Base-by-base conservation (phyloP, 1,140 invertebrate genomes). In the Cydia amplana region DNA sequence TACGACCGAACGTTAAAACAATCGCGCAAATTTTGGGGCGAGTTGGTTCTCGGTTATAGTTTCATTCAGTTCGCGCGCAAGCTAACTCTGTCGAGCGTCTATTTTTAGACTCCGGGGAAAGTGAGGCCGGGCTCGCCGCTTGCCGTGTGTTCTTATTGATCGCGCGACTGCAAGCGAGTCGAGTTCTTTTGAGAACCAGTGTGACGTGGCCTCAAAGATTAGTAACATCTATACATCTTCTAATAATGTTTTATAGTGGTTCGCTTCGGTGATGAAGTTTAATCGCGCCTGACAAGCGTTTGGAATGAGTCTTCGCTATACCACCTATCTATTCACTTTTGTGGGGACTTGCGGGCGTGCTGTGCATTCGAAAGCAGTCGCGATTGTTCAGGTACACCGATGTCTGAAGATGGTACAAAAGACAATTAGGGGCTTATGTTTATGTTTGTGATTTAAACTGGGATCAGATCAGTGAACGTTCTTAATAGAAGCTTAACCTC, bases 41-140 rank as follows among this genome's bases (percentile, higher is more conserved):
- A 36, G 14, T 67, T 16, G 18, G 55, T 55, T 67, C 6, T 43
- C n/a, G 65, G 28, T 16, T 43, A n/a, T n/a, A 70, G 65, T 70
- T 70, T 70, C 65, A 70, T 70, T 70, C 32, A 70, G 65, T 20
- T 7, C 65, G 65, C 65, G 32, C 65, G 82, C 82, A 77, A 73
- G 83, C 84, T 81, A 83, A 85, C 82, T 86, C 79, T 80, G 82
- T 82, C 77, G 85, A 91, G 89, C 84, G 83, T 90, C 89, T 91
- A 90, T 89, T 89, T 90, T 88, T 90, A 87, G 89, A 81, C 82
- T 84, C 88, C 86, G 81, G 88, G 88, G 87, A 85, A 84, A 87
- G 87, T 85, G 85, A 85, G 82, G 83, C 79, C 83, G 77, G 77
- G 85, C 83, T 88, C 87, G 87, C 85, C 87, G 86, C 82, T 85